Evolutionary conservation across 2,113 vertebrate species (phyloP), one percentile per base, ranked within the genome.

Genomic region (Gambusia affinis): DNA sequence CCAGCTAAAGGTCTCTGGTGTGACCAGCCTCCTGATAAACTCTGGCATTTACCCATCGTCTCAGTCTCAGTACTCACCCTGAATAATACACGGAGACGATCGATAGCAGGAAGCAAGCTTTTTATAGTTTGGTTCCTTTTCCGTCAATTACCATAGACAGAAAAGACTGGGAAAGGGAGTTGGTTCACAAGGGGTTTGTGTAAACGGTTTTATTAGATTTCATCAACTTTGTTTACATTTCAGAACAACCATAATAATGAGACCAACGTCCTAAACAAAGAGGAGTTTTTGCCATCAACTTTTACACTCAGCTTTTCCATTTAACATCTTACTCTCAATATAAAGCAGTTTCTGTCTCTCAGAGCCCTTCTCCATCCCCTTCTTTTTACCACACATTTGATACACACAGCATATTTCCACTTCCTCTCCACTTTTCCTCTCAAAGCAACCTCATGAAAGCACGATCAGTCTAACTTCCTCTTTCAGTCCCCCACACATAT

Each of bases 61-160:
- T 82, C 80, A 72, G 67, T 31, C 65, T 77, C 73, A 29, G 63
- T 80, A 35, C 86, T 81, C 74, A 65, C 12, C 61, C 84, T 92
- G 86, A 93, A 91, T 92, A 88, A 92, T 80, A 81, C 84, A 91
- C 87, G 47, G 33, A 73, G 72, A 28, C 28, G 72, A 91, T 92
- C 88, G 66, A 91, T 89, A 78, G 66, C 72, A 67, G 71, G 84
- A 87, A 90, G 72, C 79, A 64, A 70, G 12, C 12, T 70, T 85
- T 84, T 81, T 73, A 33, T 61, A 68, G 60, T 62, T 81, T 60
- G 73, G 39, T 24, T 78, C 76, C 62, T 65, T 75, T 84, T 78
- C 65, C 60, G 63, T 81, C 88, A 65, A 72, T 35, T 71, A 76
- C 44, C 63, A 30, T 2, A 2, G 28, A 54, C 22, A 44, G n/a